A percentile compares a stretch with the other conserved stretches of the same genome.
These are phyloP conservation scores for Aix galericulata DNA, from an alignment of 2,113 vertebrate species.

Conservation along the genomic window DNA sequence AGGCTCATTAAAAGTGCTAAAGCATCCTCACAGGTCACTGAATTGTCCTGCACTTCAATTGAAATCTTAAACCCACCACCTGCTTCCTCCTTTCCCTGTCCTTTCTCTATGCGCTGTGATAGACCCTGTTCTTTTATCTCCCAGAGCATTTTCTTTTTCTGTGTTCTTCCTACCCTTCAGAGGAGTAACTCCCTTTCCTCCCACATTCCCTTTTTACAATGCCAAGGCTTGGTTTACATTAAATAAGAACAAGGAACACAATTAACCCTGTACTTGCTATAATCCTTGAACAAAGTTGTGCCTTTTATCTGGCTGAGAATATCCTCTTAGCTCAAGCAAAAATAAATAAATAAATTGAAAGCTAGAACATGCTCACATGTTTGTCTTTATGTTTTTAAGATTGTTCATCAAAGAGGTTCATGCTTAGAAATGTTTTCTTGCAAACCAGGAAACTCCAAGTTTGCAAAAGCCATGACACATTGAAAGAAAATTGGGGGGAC, in stretches of 20 bases:
- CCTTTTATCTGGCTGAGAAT: neutral
- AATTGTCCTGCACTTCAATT: constrained; percentile 20
- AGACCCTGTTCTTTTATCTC: constrained; percentile 19
- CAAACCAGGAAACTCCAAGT: neutral
- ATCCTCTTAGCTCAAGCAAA: neutral
- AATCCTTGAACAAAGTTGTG: neutral
- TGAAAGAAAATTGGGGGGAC: neutral
- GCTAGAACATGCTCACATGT: fast-evolving
- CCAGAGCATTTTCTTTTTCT: neutral
- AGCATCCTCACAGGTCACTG: neutral
- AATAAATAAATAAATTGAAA: neutral
- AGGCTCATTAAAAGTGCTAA: neutral
- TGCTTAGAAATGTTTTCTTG: neutral
- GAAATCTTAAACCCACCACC: constrained; percentile 34
- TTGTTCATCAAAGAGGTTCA: neutral
- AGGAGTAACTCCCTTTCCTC: constrained; percentile 13
- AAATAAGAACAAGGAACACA: neutral
- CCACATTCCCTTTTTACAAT: neutral
- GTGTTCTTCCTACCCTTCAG: neutral
- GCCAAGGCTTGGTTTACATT: neutral
- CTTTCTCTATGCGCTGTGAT: neutral
- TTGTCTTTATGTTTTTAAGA: neutral
- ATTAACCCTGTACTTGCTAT: constrained; percentile 6
- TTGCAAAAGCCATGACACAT: neutral
- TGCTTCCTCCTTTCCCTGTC: constrained; percentile 1